A percentile compares a stretch with the other conserved stretches of the same genome.
Evolutionary conservation across 1,140 invertebrate species (phyloP).

Genomic region (Penaeus indicus): DNA sequence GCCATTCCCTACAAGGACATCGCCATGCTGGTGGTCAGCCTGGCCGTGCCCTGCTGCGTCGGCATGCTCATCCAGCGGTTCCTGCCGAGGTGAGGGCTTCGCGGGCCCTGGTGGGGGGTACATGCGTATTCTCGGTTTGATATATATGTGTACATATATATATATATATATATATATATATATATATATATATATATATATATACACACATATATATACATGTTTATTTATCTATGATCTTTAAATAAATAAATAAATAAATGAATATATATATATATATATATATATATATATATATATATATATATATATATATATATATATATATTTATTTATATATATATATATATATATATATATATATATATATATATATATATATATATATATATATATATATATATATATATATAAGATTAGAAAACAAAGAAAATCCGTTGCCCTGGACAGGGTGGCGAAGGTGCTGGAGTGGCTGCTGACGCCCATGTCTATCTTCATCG

Average conservation of each 20-base stretch:
- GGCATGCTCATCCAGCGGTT: slow-evolving; percentile 70
- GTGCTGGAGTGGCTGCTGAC: slow-evolving; percentile 85
- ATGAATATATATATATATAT: too few relatives aligned
- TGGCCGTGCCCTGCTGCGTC: slow-evolving; percentile 82
- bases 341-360: too few relatives aligned
- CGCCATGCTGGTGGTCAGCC: slow-evolving; percentile 79
- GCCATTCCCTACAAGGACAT: slow-evolving; percentile 87
- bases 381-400: not conserved
- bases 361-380: too few relatives aligned
- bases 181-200: too few relatives aligned
- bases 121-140: not conserved
- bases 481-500: slow-evolving; percentile 84
- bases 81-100: slow-evolving; percentile 73
- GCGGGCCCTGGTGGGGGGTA: not conserved
- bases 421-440: slow-evolving; percentile 41
- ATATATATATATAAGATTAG: slow-evolving; percentile 71
- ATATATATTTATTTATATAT: too few relatives aligned
- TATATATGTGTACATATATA: not conserved
- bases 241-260: too few relatives aligned
- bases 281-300: too few relatives aligned
- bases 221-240: too few relatives aligned
- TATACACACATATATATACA: too few relatives aligned
- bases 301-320: too few relatives aligned
- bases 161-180: too few relatives aligned
- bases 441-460: slow-evolving; percentile 72